Evolutionary conservation across 2,888 invertebrate species (phyloP).

Genomic region (Lycia hirtaria): DNA sequence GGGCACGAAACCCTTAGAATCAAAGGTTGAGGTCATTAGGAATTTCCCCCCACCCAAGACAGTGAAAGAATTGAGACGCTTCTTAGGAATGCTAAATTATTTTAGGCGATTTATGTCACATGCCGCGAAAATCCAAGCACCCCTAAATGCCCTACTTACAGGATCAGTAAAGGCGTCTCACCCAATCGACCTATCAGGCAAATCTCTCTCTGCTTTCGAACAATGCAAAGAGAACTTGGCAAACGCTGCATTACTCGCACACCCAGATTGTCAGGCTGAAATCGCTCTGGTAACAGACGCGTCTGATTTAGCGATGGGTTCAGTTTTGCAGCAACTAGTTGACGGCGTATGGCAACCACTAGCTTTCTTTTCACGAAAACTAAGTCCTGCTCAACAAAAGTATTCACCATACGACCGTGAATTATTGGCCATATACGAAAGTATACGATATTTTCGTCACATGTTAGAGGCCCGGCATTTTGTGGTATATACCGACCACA

Average conservation of each 20-base stretch:
- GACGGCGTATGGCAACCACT: not conserved
- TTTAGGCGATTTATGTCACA: not conserved
- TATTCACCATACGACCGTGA: conserved; percentile 56
- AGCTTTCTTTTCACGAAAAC: not conserved
- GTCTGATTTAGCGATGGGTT: not conserved
- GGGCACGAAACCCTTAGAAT: conserved; percentile 9
- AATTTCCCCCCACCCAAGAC: conserved; percentile 34
- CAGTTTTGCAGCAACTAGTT: not conserved
- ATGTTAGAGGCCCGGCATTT: conserved; percentile 32
- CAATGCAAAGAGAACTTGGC: not conserved
- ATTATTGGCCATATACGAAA: conserved; percentile 53
- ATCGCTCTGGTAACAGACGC: not conserved
- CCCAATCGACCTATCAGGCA: not conserved
- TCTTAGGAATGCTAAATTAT: conserved; percentile 37
- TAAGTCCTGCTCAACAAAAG: conserved; percentile 27
- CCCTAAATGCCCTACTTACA: not conserved
- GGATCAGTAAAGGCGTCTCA: not conserved
- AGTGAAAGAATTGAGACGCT: conserved; percentile 33
- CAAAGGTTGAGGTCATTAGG: conserved; percentile 21
- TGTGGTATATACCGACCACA: conserved; percentile 42
- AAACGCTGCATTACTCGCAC: not conserved
- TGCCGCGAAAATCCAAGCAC: not conserved
- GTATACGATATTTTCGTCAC: conserved; percentile 23
- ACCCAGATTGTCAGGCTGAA: not conserved
- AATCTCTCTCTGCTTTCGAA: not conserved